Evolutionary conservation across 2,888 invertebrate genomes (phyloP), one percentile per base, ranked within the genome.

Genomic region (Slavum lentiscoides): DNA sequence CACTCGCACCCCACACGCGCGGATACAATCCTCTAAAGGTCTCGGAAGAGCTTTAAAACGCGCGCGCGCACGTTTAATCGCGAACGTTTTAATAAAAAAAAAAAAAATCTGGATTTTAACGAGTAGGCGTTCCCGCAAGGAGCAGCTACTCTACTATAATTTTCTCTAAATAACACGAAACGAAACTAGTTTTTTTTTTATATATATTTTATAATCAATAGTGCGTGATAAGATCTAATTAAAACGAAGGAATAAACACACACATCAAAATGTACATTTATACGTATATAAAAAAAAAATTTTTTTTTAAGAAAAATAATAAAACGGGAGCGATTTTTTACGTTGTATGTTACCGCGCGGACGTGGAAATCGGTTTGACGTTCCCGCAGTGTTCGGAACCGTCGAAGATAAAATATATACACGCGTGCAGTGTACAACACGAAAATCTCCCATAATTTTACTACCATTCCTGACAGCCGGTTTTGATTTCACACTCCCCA

Each of bases 221-320:
- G 80, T 72, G 72, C 72, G 80, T 80, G 80, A 72, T 80, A 64
- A 61, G 72, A 62, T 70, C 70, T 72, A 72, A 80, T 80, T 72
- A 72, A 72, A 70, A 70, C 8, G 15, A 9, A 9, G 43, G 9
- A 64, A 30, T 13, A 37, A 69, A 55, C 30, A 30, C 30, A 30
- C 30, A 66, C 21, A 74, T 58, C 64, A 74, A 74, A n/a, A 66
- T 55, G 19, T 74, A 66, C 11, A 23, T 17, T 4, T 72, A 43
- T 59, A 49, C 15, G 62, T 49, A 49, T 53, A 58, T 30, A 69
- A 19, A 37, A 30, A 30, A 30, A 30, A 1, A 4, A 30, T 30
- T 69, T 30, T 30, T 62, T 17, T 15, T 11, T 21, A 68, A 53
- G 62, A 53, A 69, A 70, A 30, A 30, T 4, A 4, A 4, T 21